Percentiles rank a stretch among this genome's conserved stretches.
These are phyloP conservation scores for Phortica magna DNA, from an alignment of 2,888 invertebrate genomes.

Conservation along the genomic window DNA sequence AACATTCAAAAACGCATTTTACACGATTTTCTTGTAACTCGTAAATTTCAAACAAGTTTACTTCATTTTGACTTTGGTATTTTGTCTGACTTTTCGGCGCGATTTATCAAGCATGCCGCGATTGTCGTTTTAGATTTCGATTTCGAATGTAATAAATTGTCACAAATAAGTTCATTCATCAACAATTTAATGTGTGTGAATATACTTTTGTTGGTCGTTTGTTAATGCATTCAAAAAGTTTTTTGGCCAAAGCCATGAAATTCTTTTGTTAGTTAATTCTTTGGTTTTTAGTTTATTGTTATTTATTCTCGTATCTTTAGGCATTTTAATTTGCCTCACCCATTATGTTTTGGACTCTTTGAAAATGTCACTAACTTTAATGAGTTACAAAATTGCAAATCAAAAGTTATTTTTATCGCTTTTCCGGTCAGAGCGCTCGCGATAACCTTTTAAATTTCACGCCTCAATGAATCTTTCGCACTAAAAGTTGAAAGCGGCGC, in stretches of 20 bases:
- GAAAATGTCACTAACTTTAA: neutral
- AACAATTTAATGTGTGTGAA: slow-evolving; percentile 54
- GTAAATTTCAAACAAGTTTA: slow-evolving; percentile 36
- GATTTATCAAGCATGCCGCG: slow-evolving; percentile 38
- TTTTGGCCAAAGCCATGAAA: neutral
- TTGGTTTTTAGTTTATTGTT: neutral
- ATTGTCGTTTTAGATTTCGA: slow-evolving; percentile 65
- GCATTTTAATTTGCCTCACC: too few species aligned
- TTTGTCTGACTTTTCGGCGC: slow-evolving; percentile 9
- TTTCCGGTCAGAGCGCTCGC: slow-evolving; percentile 10
- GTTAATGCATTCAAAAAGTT: neutral
- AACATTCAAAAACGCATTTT: slow-evolving; percentile 49
- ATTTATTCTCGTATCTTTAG: neutral
- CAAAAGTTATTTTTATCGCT: slow-evolving; percentile 25
- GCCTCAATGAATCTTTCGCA: neutral
- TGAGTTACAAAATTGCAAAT: slow-evolving; percentile 8
- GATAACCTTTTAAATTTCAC: slow-evolving; percentile 15
- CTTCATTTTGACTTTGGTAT: neutral
- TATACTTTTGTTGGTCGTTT: slow-evolving; percentile 18
- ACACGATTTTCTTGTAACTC: slow-evolving; percentile 44
- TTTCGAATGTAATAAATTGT: slow-evolving; percentile 63
- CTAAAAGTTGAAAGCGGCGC: neutral
- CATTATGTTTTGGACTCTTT: neutral
- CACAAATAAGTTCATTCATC: slow-evolving; percentile 55
- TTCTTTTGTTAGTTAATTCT: neutral